Evolutionary conservation across 2,797 vertebrate species (phyloP).

Genomic region (Miopithecus talapoin): DNA sequence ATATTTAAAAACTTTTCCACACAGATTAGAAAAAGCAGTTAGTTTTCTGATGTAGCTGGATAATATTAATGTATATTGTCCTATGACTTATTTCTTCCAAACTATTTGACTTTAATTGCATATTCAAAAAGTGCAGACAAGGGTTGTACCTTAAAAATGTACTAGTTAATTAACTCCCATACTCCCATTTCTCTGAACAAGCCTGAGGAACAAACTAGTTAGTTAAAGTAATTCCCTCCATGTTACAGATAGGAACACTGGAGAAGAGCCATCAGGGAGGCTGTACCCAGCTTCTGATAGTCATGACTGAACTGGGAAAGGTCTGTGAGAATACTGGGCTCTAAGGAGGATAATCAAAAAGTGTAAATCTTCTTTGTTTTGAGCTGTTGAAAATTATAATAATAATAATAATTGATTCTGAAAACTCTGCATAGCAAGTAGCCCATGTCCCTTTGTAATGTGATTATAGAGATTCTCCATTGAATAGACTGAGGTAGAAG

Average conservation of each 20-base stretch:
- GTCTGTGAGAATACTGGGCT: neutral
- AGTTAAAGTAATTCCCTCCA: neutral
- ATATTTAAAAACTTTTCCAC: neutral
- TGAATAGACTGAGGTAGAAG: neutral
- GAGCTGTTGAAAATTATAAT: neutral
- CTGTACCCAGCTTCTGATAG: neutral
- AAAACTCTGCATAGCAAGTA: neutral
- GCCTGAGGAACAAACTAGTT: neutral
- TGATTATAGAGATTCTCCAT: neutral
- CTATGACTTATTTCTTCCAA: conserved; percentile 63
- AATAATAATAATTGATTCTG: neutral
- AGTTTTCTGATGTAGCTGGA: conserved; percentile 28
- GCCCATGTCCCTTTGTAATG: neutral
- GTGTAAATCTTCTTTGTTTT: neutral
- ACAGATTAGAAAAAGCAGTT: neutral
- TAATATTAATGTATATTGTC: neutral
- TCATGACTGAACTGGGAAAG: neutral
- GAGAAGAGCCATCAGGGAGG: neutral
- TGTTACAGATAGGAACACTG: neutral
- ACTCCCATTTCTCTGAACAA: neutral
- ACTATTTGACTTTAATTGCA: conserved; percentile 30
- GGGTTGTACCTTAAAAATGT: neutral
- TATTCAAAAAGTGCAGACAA: neutral
- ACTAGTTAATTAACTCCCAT: neutral
- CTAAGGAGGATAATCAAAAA: neutral